Percentiles rank a stretch among this genome's conserved stretches.
These are phyloP conservation scores for Myripristis murdjan DNA, from an alignment of 2,797 vertebrate genomes.

Conservation along the genomic window DNA sequence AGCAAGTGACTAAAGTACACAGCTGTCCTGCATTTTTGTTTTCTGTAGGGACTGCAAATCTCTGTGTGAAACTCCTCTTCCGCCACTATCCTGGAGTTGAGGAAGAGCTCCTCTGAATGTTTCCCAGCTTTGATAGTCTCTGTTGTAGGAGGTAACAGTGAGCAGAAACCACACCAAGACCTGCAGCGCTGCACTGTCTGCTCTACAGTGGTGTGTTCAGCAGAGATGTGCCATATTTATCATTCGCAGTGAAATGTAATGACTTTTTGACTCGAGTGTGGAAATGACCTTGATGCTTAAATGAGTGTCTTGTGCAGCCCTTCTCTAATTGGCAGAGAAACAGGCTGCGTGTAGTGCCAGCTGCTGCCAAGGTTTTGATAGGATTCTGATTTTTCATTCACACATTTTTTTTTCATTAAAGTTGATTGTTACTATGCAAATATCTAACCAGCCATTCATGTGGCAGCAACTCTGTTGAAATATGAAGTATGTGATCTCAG, in stretches of 20 bases:
- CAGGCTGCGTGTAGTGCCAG: not conserved
- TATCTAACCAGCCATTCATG: too few relatives aligned
- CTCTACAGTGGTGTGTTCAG: not conserved
- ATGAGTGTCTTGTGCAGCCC: too few relatives aligned
- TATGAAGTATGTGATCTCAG: too few relatives aligned
- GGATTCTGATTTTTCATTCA: not conserved
- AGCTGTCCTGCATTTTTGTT: constrained; percentile 21
- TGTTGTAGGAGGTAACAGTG: constrained; percentile 1
- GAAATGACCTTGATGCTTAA: not conserved
- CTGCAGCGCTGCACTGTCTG: not conserved
- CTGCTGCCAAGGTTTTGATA: not conserved
- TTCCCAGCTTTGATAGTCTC: constrained; percentile 35
- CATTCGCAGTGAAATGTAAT: not conserved
- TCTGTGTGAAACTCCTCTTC: constrained; percentile 60
- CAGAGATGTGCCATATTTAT: not conserved
- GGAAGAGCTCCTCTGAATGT: constrained; percentile 58
- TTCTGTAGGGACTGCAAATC: constrained; percentile 25
- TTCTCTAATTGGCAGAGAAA: too few relatives aligned
- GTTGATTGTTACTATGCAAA: too few relatives aligned
- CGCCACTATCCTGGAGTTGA: constrained; percentile 27
- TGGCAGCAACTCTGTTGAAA: too few relatives aligned
- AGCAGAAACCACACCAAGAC: not conserved
- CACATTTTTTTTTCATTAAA: too few relatives aligned
- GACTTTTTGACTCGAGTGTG: not conserved
- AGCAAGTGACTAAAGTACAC: constrained; percentile 34